Evolutionary conservation across 2,888 invertebrate species (phyloP), one percentile per base, ranked within the genome.

Genomic region (Axea sp.): DNA sequence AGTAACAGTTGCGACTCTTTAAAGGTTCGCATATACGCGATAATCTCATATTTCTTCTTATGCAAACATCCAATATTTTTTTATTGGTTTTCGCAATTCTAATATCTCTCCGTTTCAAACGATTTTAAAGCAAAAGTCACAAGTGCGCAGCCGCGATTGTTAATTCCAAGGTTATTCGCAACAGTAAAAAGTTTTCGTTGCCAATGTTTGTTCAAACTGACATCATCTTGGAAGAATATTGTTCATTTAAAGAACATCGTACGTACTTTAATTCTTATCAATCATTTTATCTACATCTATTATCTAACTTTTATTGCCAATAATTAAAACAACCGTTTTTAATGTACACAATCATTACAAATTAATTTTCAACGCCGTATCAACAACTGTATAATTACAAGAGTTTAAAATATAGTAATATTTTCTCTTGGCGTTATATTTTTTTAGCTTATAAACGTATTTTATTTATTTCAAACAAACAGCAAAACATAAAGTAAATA

Each of bases 201-300:
- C 39, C 55, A 43, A 68, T 68, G 65, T 75, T 71, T 30, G 57
- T 64, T 31, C 69, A 62, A 37, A 41, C 68, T 64, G 77, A 79
- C 69, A 74, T 75, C 75, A 77, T 76, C 12, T 64, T 67, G 28
- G 75, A 78, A 72, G 76, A 76, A 14, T 47, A 57, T 28, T 55
- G 41, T 26, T 35, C n/a, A 30, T 78, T 39, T 41, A 64, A 62
- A 47, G 31, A 62, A 7, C 39, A 57, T 37, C 49, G 71, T 71
- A 71, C n/a, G 71, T 71, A 71, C 31, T 45, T 24, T 12, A 41
- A n/a, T n/a, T 19, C 19, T 2, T 19, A 19, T 19, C 19, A 19
- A 19, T n/a, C n/a, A n/a, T n/a, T n/a, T n/a, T n/a, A n/a, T n/a
- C n/a, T n/a, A n/a, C n/a, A n/a, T n/a, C n/a, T n/a, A n/a, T n/a